These are phyloP conservation scores for Acipenser ruthenus DNA, from an alignment of 2,797 vertebrate genomes.

Conservation along the genomic window DNA sequence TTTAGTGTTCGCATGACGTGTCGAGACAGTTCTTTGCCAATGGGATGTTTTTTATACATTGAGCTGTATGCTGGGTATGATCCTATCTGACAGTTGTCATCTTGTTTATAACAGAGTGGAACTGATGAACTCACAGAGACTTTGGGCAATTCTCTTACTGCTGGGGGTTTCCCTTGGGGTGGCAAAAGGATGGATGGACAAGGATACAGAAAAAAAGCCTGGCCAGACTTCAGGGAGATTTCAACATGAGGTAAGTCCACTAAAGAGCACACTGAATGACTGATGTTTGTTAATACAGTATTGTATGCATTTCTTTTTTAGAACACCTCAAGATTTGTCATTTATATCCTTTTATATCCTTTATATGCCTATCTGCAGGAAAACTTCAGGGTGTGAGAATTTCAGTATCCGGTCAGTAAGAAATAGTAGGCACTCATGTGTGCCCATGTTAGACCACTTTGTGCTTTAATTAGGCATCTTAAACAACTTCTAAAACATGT, in stretches of 20 bases:
- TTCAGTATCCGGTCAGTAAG: too few relatives aligned
- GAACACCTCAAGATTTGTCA: too few relatives aligned
- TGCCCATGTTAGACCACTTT: too few relatives aligned
- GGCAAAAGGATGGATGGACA: constrained; percentile 52
- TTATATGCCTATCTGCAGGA: too few relatives aligned
- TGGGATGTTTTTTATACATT: neutral
- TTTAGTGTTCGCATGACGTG: neutral
- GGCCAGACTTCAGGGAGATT: constrained; percentile 32
- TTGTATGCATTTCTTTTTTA: too few relatives aligned
- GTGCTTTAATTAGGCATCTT: too few relatives aligned
- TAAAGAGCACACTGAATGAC: neutral
- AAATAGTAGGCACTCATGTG: too few relatives aligned
- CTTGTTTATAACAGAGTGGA: constrained; percentile 46
- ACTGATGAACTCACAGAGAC: constrained; percentile 66
- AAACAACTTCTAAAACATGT: too few relatives aligned
- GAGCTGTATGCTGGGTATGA: neutral
- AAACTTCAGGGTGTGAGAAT: too few relatives aligned
- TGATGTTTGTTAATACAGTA: too few relatives aligned
- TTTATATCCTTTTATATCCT: too few relatives aligned
- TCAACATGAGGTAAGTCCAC: constrained; percentile 58
- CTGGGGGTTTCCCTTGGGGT: constrained; percentile 58
- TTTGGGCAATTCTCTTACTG: constrained; percentile 67
- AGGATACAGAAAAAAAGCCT: constrained; percentile 41
- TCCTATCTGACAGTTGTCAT: constrained; percentile 27
- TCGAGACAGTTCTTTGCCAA: neutral